Conservation (phyloP, 2,797 vertebrate genomes). For the Onychomys leucogaster region DNA sequence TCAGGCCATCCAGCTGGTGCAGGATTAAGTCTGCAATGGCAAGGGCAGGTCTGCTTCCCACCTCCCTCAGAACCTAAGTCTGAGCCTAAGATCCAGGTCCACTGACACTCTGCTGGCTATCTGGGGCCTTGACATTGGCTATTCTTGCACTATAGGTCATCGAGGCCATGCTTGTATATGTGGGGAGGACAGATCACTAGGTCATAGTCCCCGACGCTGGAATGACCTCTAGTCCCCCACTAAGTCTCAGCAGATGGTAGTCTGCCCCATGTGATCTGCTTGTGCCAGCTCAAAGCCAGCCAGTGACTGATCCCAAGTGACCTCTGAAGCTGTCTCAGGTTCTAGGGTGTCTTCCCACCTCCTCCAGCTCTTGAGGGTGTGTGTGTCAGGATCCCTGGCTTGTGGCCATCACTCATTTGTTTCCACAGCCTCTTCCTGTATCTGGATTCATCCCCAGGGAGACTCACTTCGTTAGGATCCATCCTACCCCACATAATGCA, state of each 20-base stretch:
- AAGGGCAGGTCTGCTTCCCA: too few species aligned
- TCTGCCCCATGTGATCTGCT: too few species aligned
- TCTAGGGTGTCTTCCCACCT: fast-evolving
- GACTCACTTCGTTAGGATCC: not conserved
- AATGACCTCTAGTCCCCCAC: too few species aligned
- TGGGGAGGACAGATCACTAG: not conserved
- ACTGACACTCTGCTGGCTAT: not conserved
- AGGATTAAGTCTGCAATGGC: too few species aligned
- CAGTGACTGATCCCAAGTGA: not conserved
- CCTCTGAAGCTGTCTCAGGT: not conserved
- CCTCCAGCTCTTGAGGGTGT: too few species aligned
- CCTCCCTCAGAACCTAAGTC: not conserved
- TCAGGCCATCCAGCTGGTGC: not conserved
- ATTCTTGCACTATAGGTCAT: not conserved
- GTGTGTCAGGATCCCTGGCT: not conserved
- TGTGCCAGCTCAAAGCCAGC: not conserved
- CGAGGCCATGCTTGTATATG: not conserved
- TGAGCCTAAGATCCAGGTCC: not conserved
- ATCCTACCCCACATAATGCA: not conserved
- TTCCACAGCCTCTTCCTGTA: not conserved
- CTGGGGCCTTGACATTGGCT: not conserved
- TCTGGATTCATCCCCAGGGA: not conserved
- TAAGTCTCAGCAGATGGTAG: not conserved
- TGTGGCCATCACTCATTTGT: not conserved
- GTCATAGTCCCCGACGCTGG: not conserved